Conservation (phyloP, 2,888 invertebrate species). For the Drosophila multiciliata region DNA sequence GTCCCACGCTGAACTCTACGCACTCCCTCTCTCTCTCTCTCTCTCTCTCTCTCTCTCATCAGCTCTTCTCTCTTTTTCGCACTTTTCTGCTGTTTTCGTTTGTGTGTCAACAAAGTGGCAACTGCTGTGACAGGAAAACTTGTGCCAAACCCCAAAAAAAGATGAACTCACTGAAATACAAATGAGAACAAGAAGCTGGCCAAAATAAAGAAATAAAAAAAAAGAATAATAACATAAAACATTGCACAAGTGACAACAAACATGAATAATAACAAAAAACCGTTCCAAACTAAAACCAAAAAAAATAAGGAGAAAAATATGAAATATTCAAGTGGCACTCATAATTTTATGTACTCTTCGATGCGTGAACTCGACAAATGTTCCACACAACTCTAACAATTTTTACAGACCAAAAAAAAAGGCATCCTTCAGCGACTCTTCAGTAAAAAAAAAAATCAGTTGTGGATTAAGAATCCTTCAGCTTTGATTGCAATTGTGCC, state of each 20-base stretch:
- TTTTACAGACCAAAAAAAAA: conserved; percentile 5
- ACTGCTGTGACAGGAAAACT: conserved; percentile 43
- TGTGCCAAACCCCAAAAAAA: conserved; percentile 22
- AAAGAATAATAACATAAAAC: conserved; percentile 17
- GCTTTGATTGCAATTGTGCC: conserved; percentile 24
- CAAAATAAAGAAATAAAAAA: conserved; percentile 2
- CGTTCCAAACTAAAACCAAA: conserved; percentile 6
- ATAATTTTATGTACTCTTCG: conserved; percentile 51
- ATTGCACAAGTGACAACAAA: conserved; percentile 63
- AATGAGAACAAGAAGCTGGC: conserved; percentile 10
- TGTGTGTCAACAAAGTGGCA: conserved; percentile 70
- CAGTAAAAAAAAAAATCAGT: conserved; percentile 11
- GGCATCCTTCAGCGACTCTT: conserved; percentile 23
- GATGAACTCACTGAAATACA: conserved; percentile 23
- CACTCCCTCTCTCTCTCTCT: neutral
- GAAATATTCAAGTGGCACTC: conserved; percentile 58
- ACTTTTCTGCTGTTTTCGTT: conserved; percentile 34
- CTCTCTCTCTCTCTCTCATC: neutral
- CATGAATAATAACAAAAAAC: conserved; percentile 19
- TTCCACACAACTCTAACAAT: conserved; percentile 26
- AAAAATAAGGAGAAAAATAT: conserved; percentile 10
- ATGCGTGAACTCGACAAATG: conserved; percentile 53
- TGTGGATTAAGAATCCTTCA: conserved; percentile 31
- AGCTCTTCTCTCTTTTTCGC: neutral
- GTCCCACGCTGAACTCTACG: conserved; percentile 4